Evolutionary conservation across 1,140 invertebrate species (phyloP).

Genomic region (Copidosoma floridanum): DNA sequence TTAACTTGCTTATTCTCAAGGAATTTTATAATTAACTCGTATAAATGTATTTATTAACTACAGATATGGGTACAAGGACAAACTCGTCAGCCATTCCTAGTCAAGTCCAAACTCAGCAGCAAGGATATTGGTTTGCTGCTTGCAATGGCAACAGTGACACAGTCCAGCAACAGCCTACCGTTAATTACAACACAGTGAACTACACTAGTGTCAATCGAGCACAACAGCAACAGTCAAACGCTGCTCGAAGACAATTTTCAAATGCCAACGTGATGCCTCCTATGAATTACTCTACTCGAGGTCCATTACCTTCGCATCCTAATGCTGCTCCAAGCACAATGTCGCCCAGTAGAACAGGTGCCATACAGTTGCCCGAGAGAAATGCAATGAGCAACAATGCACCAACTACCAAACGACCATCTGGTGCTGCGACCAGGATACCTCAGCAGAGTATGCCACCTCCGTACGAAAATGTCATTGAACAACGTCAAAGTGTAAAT

Average conservation of each 20-base stretch:
- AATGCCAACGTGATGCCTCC: no score
- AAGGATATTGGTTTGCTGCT: constrained; percentile 13
- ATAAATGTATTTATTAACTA: neutral
- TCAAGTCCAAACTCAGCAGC: neutral
- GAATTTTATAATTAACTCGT: neutral
- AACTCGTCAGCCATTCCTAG: neutral
- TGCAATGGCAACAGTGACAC: neutral
- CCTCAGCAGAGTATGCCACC: constrained; percentile 16
- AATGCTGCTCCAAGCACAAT: neutral
- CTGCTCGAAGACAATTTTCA: no score
- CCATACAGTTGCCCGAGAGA: constrained; percentile 25
- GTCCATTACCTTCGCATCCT: constrained; percentile 8
- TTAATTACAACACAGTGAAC: neutral
- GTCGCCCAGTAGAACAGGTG: neutral
- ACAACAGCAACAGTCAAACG: neutral
- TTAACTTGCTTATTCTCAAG: neutral
- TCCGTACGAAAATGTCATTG: neutral
- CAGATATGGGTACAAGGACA: neutral
- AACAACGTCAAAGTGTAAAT: constrained; percentile 8
- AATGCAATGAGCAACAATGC: neutral
- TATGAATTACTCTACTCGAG: no score
- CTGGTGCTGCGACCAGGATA: constrained; percentile 25
- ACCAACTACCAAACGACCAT: constrained; percentile 16
- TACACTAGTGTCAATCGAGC: neutral
- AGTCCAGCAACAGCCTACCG: neutral